A percentile compares a stretch with the other conserved stretches of the same genome.
These are phyloP conservation scores for Lasius fuliginosus DNA, from an alignment of 2,888 invertebrate species.

Conservation along the genomic window DNA sequence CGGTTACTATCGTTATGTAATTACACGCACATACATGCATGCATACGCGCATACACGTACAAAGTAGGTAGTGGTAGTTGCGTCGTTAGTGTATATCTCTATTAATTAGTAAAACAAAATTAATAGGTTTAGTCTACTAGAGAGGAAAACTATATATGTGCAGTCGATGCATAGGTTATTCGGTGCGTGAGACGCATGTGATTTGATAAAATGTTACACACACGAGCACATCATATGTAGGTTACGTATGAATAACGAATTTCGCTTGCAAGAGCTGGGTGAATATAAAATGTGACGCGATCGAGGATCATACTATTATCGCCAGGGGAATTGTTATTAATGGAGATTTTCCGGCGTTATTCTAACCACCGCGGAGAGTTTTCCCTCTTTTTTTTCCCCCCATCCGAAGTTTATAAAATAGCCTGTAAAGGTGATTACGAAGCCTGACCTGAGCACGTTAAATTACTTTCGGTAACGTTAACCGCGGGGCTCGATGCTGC, in stretches of 20 bases:
- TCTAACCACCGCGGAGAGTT: conserved; percentile 26
- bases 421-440: conserved; percentile 71
- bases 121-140: not conserved
- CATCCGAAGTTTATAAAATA: conserved; percentile 57
- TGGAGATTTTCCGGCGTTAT: conserved; percentile 43
- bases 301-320: conserved; percentile 29
- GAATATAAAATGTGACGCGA: conserved; percentile 40
- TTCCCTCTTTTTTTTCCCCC: not conserved
- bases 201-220: conserved; percentile 26
- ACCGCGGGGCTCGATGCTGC: conserved; percentile 69
- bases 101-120: conserved; percentile 37
- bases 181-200: not conserved
- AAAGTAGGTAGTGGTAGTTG: not conserved
- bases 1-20: not conserved
- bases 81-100: too few species aligned
- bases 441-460: conserved; percentile 69
- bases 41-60: too few species aligned
- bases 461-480: conserved; percentile 77
- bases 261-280: conserved; percentile 1
- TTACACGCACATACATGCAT: not conserved
- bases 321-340: conserved; percentile 37
- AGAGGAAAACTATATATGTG: not conserved
- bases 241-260: conserved; percentile 25
- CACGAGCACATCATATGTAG: not conserved
- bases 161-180: not conserved